Evolutionary conservation across 1,140 invertebrate genomes (phyloP).

Genomic region (Scaptodrosophila lebanonensis): DNA sequence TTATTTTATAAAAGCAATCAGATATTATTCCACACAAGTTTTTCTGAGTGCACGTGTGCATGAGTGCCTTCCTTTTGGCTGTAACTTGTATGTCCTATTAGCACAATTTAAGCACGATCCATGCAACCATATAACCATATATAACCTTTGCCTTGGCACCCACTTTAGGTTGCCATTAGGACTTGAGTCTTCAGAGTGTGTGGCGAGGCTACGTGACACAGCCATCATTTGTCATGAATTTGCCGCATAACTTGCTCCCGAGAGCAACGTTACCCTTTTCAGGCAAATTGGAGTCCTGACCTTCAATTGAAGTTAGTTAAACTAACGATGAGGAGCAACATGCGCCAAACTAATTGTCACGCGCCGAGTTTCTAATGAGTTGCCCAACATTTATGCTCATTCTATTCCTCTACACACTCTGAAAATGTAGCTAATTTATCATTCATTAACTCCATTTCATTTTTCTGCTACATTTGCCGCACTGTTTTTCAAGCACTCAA

Average conservation of each 20-base stretch:
- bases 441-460: no score
- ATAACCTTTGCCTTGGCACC: no score
- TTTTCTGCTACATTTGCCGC: no score
- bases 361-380: slow-evolving; percentile 60
- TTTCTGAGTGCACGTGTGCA: no score
- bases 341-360: slow-evolving; percentile 57
- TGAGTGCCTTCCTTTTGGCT: no score
- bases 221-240: slow-evolving; percentile 27
- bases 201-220: slow-evolving; percentile 42
- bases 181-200: slow-evolving; percentile 5
- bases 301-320: slow-evolving; percentile 41
- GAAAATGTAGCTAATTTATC: no score
- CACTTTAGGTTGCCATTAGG: no score
- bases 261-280: slow-evolving; percentile 21
- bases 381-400: slow-evolving; percentile 43
- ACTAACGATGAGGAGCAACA: slow-evolving; percentile 19
- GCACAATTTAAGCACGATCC: slow-evolving; percentile 50
- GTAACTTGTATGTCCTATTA: slow-evolving; percentile 40
- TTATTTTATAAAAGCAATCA: no score
- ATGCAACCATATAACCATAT: slow-evolving; percentile 50
- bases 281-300: slow-evolving; percentile 24
- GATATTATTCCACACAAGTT: no score
- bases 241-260: no score
- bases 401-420: no score
- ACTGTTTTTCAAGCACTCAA: no score